A percentile compares a stretch with the other conserved stretches of the same genome.
These are phyloP conservation scores for Gari tellinella DNA, from an alignment of 2,888 invertebrate genomes.

Conservation along the genomic window DNA sequence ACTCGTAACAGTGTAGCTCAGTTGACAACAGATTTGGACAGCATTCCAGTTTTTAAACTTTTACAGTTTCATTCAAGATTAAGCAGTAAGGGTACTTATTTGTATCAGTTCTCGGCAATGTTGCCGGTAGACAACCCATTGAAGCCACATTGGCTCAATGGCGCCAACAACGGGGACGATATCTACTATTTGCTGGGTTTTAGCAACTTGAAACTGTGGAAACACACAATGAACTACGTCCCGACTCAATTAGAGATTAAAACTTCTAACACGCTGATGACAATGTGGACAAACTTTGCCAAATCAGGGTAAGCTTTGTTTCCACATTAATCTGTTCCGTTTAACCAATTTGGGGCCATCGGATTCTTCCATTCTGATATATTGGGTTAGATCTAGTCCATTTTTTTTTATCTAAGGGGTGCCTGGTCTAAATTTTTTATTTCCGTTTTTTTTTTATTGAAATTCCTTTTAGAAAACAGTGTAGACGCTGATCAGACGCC, in stretches of 20 bases:
- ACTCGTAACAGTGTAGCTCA: slow-evolving; percentile 27
- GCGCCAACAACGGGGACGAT: slow-evolving; percentile 45
- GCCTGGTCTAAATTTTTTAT: no score
- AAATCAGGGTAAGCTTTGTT: slow-evolving; percentile 41
- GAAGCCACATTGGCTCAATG: slow-evolving; percentile 46
- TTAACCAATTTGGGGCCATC: no score
- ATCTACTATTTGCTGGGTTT: slow-evolving; percentile 47
- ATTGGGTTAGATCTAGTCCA: no score
- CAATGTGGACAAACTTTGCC: slow-evolving; percentile 41
- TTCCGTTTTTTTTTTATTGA: no score
- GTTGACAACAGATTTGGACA: slow-evolving; percentile 46
- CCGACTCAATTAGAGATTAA: slow-evolving; percentile 22
- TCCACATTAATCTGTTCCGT: no score
- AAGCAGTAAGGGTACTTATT: slow-evolving; percentile 21
- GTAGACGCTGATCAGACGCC: no score
- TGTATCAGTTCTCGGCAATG: slow-evolving; percentile 46
- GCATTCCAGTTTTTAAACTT: slow-evolving; percentile 40
- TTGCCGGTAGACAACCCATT: slow-evolving; percentile 3
- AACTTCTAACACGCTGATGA: slow-evolving; percentile 21
- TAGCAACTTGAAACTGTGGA: slow-evolving; percentile 26
- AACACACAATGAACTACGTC: slow-evolving; percentile 12
- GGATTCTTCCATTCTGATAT: no score
- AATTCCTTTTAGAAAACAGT: no score
- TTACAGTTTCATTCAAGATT: slow-evolving; percentile 29
- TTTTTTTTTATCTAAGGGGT: no score